Percentiles rank a stretch among this genome's conserved stretches.
Conservation (phyloP, 2,113 vertebrate genomes). For the Sturnira hondurensis region DNA sequence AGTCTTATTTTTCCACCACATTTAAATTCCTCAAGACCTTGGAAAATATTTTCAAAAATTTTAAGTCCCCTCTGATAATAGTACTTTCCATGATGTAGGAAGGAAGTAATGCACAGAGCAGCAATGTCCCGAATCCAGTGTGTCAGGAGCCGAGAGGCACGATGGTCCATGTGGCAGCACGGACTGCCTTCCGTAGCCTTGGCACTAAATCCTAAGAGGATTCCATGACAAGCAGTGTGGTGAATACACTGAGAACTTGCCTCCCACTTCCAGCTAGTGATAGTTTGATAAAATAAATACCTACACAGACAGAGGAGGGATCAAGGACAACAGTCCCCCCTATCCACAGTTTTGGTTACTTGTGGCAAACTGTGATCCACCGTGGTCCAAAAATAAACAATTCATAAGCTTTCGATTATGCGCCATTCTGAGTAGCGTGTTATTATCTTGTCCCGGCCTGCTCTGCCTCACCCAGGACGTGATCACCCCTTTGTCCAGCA, state of each 20-base stretch:
- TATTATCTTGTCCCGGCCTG: not conserved
- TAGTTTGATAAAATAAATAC: conserved; percentile 33
- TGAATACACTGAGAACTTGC: not conserved
- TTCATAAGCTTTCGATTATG: not conserved
- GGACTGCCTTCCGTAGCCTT: not conserved
- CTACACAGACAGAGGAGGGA: not conserved
- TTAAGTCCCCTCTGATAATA: not conserved
- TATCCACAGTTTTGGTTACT: not conserved
- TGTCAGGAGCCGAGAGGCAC: not conserved
- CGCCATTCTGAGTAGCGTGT: not conserved
- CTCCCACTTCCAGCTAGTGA: not conserved
- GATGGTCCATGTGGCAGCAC: not conserved
- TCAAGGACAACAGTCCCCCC: not conserved
- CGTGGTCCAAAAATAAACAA: not conserved
- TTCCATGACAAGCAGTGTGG: not conserved
- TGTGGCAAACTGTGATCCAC: too few species aligned
- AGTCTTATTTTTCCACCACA: not conserved
- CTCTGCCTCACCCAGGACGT: not conserved
- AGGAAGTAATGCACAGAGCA: not conserved
- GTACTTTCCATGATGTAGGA: not conserved
- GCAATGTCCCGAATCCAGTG: not conserved
- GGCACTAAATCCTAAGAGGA: not conserved
- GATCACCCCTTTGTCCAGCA: not conserved
- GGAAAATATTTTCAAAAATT: not conserved
- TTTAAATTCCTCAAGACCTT: not conserved